A percentile compares a stretch with the other conserved stretches of the same genome.
phyloP scores from a whole-genome alignment of 2,113 vertebrate genomes.

The Tringa solitaria region DNA sequence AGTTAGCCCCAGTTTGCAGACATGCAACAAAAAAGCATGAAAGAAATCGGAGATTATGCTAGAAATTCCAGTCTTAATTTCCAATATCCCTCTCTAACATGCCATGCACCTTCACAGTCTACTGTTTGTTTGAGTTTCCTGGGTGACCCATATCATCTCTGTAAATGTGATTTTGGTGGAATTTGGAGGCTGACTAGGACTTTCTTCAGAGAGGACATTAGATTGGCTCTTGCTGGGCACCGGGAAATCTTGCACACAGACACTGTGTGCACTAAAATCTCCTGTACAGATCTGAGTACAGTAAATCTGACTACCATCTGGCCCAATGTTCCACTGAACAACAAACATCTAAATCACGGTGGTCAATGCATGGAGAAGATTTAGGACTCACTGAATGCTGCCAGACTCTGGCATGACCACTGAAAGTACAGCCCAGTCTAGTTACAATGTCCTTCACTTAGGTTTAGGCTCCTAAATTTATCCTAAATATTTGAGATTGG shows the following conservation, averaged over 20 bases:
- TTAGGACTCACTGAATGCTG: not conserved
- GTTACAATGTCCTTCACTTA: not conserved
- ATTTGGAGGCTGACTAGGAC: not conserved
- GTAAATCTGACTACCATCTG: not conserved
- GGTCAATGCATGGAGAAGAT: not conserved
- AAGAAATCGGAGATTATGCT: not conserved
- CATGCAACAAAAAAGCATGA: not conserved
- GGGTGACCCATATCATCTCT: not conserved
- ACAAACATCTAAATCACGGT: not conserved
- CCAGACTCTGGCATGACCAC: not conserved
- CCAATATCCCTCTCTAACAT: not conserved
- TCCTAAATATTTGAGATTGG: not conserved
- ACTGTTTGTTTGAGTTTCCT: not conserved
- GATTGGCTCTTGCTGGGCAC: not conserved
- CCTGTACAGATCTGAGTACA: not conserved
- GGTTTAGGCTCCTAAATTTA: not conserved
- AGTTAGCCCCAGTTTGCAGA: not conserved
- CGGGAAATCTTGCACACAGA: not conserved
- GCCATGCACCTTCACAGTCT: not conserved
- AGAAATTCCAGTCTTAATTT: not conserved
- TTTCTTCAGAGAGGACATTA: not conserved
- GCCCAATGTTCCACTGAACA: not conserved
- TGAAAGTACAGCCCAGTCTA: not conserved
- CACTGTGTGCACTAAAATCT: rapidly evolving
- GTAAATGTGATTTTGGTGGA: not conserved